Evolutionary conservation across 1,140 invertebrate genomes (phyloP).

Genomic region (Samia ricini): DNA sequence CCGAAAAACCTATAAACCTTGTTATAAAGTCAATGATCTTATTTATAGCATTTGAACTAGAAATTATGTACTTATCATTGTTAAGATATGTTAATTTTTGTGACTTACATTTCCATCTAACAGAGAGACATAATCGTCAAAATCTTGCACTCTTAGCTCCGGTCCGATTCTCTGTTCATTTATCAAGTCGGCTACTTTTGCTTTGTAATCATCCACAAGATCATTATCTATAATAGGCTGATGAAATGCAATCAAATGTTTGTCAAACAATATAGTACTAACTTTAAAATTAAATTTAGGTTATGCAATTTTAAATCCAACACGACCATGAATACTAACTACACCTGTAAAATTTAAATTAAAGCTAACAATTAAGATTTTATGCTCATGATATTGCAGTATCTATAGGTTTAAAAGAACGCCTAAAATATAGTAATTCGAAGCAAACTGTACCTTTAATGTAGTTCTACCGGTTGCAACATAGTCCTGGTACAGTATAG

Average conservation of each 20-base stretch:
- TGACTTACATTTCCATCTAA: slow-evolving; percentile 84
- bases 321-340: no score
- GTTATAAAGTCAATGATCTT: not conserved
- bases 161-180: slow-evolving; percentile 85
- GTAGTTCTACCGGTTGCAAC: slow-evolving; percentile 34
- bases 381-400: no score
- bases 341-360: no score
- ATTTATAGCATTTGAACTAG: no score
- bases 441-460: slow-evolving; percentile 38
- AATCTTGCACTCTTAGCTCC: slow-evolving; percentile 84
- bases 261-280: not conserved
- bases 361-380: no score
- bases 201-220: slow-evolving; percentile 79
- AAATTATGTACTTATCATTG: no score
- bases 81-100: no score
- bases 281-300: no score
- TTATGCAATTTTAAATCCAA: no score
- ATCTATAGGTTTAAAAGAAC: no score
- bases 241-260: slow-evolving; percentile 13
- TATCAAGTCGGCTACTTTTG: slow-evolving; percentile 80
- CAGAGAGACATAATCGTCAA: slow-evolving; percentile 89
- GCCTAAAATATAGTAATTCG: not conserved
- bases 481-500: slow-evolving; percentile 81
- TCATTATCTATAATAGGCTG: slow-evolving; percentile 84
- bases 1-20: not conserved